Conservation (phyloP, 2,113 vertebrate genomes). For the Anguilla rostrata region DNA sequence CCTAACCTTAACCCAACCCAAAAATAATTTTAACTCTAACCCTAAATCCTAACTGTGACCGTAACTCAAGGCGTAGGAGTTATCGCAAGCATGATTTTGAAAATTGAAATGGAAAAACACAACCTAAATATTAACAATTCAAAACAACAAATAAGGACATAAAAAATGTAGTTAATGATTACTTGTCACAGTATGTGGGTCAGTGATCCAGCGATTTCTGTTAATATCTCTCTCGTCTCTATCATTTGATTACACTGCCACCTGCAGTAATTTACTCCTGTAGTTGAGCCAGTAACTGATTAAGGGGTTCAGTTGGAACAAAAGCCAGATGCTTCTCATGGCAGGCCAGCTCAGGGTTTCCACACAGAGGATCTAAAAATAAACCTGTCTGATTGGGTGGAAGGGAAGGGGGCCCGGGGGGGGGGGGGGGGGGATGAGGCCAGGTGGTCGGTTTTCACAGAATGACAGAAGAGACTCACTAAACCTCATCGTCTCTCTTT, state of each 20-base stretch:
- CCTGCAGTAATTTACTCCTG: neutral
- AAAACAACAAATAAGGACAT: no score
- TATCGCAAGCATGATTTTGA: no score
- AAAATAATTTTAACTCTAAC: no score
- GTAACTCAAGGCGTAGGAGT: neutral
- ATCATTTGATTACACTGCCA: neutral
- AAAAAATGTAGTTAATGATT: no score
- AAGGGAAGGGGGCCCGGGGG: no score
- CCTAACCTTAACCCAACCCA: no score
- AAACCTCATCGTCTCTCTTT: neutral
- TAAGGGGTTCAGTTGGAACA: neutral
- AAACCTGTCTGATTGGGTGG: neutral
- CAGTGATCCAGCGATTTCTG: no score
- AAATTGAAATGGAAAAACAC: no score
- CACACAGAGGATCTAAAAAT: neutral
- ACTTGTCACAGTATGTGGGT: no score
- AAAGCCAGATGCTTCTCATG: neutral
- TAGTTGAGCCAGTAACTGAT: neutral
- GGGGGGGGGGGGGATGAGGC: neutral
- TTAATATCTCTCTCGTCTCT: no score
- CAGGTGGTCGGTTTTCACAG: no score
- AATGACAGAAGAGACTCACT: neutral
- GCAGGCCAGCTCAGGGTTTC: neutral
- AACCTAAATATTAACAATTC: no score
- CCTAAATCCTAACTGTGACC: neutral